Evolutionary conservation across 2,113 vertebrate genomes (phyloP).

Genomic region (Ceyx melanurus): DNA sequence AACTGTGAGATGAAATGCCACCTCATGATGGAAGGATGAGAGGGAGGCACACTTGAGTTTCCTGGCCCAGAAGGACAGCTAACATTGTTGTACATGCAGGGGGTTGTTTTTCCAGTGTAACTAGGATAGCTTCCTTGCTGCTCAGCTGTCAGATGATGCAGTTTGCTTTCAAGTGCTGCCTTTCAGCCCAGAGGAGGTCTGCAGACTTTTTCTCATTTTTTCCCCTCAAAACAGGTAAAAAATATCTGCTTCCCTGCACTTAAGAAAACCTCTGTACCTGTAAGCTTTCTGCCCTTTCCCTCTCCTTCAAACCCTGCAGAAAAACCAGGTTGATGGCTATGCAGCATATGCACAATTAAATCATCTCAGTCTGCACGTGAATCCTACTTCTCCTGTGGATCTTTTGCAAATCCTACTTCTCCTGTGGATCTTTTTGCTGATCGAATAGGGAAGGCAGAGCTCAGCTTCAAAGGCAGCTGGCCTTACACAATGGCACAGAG

Average conservation of each 20-base stretch:
- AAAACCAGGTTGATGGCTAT: not conserved
- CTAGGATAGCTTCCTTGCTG: not conserved
- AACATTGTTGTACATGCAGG: fast-evolving
- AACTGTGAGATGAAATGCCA: not conserved
- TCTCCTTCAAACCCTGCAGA: not conserved
- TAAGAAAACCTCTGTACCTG: not conserved
- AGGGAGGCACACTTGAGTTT: not conserved
- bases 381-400: not conserved
- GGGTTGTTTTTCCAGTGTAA: not conserved
- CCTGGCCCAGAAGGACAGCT: not conserved
- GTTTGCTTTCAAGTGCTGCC: not conserved
- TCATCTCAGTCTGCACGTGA: not conserved
- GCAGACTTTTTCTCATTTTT: not conserved
- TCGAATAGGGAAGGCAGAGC: constrained; percentile 18
- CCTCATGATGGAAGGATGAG: not conserved
- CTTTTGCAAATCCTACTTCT: not conserved
- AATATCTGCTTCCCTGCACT: not conserved
- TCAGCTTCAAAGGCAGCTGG: constrained; percentile 16
- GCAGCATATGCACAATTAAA: not conserved
- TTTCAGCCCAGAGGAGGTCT: not conserved
- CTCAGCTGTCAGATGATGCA: not conserved
- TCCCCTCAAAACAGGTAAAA: not conserved
- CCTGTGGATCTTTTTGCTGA: not conserved
- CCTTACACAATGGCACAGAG: not conserved
- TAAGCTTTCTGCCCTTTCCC: not conserved